phyloP scores from a whole-genome alignment of 1,140 invertebrate genomes.

The Camponotus pennsylvanicus region DNA sequence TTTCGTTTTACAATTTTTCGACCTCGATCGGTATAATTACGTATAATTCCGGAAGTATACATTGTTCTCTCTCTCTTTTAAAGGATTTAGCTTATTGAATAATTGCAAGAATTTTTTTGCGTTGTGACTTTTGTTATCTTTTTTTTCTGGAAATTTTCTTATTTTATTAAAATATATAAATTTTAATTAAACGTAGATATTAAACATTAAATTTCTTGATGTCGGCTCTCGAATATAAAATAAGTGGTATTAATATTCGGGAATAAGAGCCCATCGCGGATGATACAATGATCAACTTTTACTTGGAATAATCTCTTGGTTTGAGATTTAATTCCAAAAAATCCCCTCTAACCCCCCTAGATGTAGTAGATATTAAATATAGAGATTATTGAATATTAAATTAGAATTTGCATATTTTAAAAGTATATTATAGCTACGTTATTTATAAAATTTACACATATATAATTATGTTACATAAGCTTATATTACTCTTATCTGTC shows the following conservation, averaged over 20 bases:
- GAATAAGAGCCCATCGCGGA: too few species aligned
- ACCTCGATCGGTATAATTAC: not conserved
- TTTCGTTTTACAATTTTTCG: not conserved
- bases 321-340: too few species aligned
- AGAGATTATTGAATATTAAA: not conserved
- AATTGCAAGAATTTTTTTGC: not conserved
- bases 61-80: too few species aligned
- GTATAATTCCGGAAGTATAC: not conserved
- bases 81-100: too few species aligned
- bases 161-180: not conserved
- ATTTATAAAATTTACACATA: not conserved
- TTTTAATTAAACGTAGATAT: not conserved
- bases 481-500: conserved; percentile 8
- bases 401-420: not conserved
- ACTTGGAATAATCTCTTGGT: too few species aligned
- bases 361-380: not conserved
- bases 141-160: not conserved
- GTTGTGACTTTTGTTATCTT: not conserved
- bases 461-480: not conserved
- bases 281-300: too few species aligned
- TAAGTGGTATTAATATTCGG: too few species aligned
- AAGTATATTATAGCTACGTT: not conserved
- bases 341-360: too few species aligned
- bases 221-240: too few species aligned
- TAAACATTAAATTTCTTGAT: too few species aligned